These are phyloP conservation scores for Peromyscus attwateri DNA, from an alignment of 2,797 vertebrate genomes.

Conservation along the genomic window DNA sequence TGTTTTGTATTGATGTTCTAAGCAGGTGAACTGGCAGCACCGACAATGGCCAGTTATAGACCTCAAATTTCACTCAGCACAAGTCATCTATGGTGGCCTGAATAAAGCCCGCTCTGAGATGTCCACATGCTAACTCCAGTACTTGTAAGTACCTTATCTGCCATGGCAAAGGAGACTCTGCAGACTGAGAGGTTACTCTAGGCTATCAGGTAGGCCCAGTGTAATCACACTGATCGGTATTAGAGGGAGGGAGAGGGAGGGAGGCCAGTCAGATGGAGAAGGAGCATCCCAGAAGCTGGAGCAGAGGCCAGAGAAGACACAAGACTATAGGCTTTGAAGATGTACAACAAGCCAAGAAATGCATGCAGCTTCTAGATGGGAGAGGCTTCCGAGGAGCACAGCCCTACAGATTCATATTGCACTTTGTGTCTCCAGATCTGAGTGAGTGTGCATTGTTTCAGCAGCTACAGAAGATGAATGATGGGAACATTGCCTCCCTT, in stretches of 20 bases:
- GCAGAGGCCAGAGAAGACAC: background rate
- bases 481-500: background rate
- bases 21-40: background rate
- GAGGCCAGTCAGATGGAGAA: background rate
- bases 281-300: background rate
- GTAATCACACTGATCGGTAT: background rate
- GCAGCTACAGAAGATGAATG: background rate
- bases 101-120: background rate
- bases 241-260: background rate
- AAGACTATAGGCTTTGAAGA: background rate
- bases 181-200: background rate
- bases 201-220: background rate
- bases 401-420: background rate
- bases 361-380: background rate
- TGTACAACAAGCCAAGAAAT: background rate
- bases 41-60: background rate
- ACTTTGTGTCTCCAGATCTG: background rate
- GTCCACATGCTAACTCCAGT: background rate
- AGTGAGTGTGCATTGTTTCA: background rate
- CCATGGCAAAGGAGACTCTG: background rate
- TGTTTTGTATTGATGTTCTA: background rate
- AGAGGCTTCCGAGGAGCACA: background rate
- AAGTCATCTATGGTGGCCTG: background rate
- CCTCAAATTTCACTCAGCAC: background rate
- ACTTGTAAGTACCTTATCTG: background rate